These are phyloP conservation scores for Otus sunia DNA, from an alignment of 2,113 vertebrate genomes.

Conservation along the genomic window DNA sequence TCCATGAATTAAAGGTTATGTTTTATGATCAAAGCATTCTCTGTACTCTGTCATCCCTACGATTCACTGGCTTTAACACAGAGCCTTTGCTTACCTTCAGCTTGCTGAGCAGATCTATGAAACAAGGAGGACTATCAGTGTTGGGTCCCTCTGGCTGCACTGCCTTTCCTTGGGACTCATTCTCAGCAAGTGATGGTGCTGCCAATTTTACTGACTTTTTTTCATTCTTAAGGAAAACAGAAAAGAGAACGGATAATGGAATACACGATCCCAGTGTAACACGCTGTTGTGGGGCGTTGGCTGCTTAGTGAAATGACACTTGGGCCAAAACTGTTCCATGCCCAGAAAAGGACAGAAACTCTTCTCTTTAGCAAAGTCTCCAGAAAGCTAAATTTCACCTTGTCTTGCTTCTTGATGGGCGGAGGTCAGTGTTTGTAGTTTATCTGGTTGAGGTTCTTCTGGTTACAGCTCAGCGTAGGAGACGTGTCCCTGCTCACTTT, in stretches of 20 bases:
- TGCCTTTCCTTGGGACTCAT: not conserved
- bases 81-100: not conserved
- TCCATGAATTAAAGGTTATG: not conserved
- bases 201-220: not conserved
- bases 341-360: not conserved
- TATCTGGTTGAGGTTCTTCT: not conserved
- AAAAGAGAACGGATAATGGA: not conserved
- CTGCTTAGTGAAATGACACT: not conserved
- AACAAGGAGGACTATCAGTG: rapidly evolving
- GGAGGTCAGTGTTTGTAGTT: not conserved
- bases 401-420: not conserved
- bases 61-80: not conserved
- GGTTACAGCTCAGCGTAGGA: not conserved
- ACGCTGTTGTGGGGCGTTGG: not conserved
- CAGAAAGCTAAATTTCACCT: not conserved
- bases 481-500: not conserved
- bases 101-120: not conserved
- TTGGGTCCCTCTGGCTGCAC: not conserved
- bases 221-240: not conserved
- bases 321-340: not conserved
- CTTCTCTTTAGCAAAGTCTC: not conserved
- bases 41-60: not conserved
- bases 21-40: not conserved
- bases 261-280: not conserved
- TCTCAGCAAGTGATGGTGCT: not conserved